Evolutionary conservation across 1,140 invertebrate species (phyloP).

Genomic region (Conus ventricosus): DNA sequence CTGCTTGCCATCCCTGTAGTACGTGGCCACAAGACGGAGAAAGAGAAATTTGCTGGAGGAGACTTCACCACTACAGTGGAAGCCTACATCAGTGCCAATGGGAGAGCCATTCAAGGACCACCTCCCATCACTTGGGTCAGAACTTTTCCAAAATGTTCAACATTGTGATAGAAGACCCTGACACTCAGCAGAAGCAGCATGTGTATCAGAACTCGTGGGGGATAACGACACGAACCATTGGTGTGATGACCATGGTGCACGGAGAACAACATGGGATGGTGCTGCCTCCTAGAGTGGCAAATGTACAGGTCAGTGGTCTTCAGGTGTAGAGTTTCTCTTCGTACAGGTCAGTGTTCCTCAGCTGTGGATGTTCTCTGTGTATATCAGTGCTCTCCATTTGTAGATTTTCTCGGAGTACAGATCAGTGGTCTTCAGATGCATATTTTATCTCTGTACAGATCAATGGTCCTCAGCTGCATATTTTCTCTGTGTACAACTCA

Average conservation of each 20-base stretch:
- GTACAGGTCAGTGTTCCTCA: too few relatives aligned
- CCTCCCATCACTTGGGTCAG: conserved; percentile 97
- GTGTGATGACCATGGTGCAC: conserved; percentile 97
- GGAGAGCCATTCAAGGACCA: conserved; percentile 96
- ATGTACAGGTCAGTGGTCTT: conserved; percentile 78
- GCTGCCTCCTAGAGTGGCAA: conserved; percentile 93
- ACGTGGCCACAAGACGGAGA: conserved; percentile 96
- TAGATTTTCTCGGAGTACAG: too few relatives aligned
- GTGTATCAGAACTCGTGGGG: conserved; percentile 99
- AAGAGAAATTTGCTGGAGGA: conserved; percentile 99
- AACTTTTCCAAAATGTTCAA: conserved; percentile 99
- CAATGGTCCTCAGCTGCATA: too few relatives aligned
- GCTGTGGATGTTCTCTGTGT: too few relatives aligned
- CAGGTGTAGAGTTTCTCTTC: too few relatives aligned
- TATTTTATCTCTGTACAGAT: too few relatives aligned
- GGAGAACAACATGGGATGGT: conserved; percentile 99
- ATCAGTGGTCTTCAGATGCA: too few relatives aligned
- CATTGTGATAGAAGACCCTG: conserved; percentile 94
- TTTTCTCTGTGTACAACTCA: too few relatives aligned
- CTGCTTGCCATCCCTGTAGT: conserved; percentile 96
- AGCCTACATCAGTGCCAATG: conserved; percentile 94
- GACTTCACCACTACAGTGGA: conserved; percentile 99
- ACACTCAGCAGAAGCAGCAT: conserved; percentile 89
- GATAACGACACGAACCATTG: conserved; percentile 95
- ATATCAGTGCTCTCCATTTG: too few relatives aligned